Evolutionary conservation across 2,888 invertebrate genomes (phyloP).

Genomic region (Mythimna loreyi): DNA sequence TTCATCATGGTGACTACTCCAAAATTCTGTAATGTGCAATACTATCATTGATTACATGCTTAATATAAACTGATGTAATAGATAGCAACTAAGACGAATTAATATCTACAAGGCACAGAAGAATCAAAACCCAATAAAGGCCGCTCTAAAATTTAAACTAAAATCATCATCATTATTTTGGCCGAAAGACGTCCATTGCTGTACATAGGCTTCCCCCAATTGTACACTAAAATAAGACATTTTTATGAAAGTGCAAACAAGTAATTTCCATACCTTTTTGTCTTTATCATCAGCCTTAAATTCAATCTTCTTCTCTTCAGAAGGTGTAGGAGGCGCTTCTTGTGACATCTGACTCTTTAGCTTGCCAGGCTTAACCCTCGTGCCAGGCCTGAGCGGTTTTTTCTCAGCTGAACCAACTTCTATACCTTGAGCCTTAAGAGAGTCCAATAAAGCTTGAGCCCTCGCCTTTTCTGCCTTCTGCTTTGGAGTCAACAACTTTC

Average conservation of each 20-base stretch:
- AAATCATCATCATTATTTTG: too few species aligned
- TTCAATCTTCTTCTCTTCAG: slow-evolving; percentile 87
- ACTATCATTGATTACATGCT: too few species aligned
- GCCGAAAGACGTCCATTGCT: too few species aligned
- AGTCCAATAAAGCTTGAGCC: slow-evolving; percentile 97
- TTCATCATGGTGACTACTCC: neutral
- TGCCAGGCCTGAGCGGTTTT: slow-evolving; percentile 92
- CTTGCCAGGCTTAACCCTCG: slow-evolving; percentile 93
- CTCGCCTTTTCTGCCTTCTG: slow-evolving; percentile 97
- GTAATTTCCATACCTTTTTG: slow-evolving; percentile 78
- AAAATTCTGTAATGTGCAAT: neutral
- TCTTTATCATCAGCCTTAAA: slow-evolving; percentile 90
- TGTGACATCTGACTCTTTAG: slow-evolving; percentile 92
- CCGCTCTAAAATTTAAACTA: too few species aligned
- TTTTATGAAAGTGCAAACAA: neutral
- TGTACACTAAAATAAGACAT: too few species aligned
- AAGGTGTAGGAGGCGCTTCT: slow-evolving; percentile 88
- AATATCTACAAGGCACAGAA: too few species aligned
- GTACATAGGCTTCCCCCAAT: too few species aligned
- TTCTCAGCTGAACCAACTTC: slow-evolving; percentile 94
- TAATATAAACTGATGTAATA: too few species aligned
- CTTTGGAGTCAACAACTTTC: slow-evolving; percentile 97
- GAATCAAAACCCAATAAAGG: too few species aligned
- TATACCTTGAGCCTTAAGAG: slow-evolving; percentile 96
- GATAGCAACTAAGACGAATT: too few species aligned